These are phyloP conservation scores for Stenotaenia linearis DNA, from an alignment of 2,888 invertebrate genomes.

Conservation along the genomic window DNA sequence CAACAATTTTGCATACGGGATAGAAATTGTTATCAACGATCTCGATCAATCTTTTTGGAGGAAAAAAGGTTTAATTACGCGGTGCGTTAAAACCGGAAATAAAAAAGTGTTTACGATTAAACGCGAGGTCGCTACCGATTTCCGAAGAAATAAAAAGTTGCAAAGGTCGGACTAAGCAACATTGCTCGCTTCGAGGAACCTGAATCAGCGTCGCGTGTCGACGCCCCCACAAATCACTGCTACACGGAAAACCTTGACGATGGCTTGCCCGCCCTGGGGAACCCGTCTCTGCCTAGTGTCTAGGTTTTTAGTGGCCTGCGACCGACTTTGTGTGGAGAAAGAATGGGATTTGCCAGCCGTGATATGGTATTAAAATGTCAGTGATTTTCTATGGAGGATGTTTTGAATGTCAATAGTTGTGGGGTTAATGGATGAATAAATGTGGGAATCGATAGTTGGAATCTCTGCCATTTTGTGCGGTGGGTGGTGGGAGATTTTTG, in stretches of 20 bases:
- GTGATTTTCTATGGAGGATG: too few relatives aligned
- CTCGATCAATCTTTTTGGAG: neutral
- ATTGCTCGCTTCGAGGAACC: conserved; percentile 9
- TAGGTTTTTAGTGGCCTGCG: too few relatives aligned
- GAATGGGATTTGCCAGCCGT: neutral
- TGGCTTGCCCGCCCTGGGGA: neutral
- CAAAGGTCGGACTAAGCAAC: conserved; percentile 1
- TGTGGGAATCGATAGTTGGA: too few relatives aligned
- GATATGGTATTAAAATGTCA: neutral
- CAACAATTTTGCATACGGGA: too few relatives aligned
- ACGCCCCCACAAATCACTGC: conserved; percentile 1
- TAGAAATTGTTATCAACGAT: too few relatives aligned
- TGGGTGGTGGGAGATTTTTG: too few relatives aligned
- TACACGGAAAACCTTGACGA: neutral
- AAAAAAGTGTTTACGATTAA: neutral
- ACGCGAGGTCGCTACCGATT: neutral
- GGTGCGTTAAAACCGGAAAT: neutral
- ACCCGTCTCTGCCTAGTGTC: neutral
- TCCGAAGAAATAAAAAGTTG: neutral
- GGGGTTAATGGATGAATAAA: too few relatives aligned
- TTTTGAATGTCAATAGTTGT: too few relatives aligned
- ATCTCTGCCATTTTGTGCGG: too few relatives aligned
- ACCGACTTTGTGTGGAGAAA: neutral
- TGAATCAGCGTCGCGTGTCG: neutral
- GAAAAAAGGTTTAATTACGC: neutral